Evolutionary conservation across 2,888 invertebrate species (phyloP), one percentile per base, ranked within the genome.

Genomic region (Chrysina gloriosa): DNA sequence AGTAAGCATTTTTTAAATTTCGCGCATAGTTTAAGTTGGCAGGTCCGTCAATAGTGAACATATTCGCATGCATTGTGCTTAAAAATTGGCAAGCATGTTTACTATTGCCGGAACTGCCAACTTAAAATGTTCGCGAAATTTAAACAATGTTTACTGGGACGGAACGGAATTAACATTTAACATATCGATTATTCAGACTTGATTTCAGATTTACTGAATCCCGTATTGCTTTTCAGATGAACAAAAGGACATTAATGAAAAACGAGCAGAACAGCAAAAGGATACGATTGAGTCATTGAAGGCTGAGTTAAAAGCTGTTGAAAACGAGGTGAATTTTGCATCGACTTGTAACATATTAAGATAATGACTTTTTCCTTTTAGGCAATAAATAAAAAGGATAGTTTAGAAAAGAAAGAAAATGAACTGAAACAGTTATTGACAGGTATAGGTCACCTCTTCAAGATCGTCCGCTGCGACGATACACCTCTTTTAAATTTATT

Each of bases 401-500:
- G 29, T 3, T 76, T 77, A 45, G 67, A 67, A 1, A 68, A 75
- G 29, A 76, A 81, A 47, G 83, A 77, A 72, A 76, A 72, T 69
- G 79, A 73, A 68, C 73, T 77, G 68, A 72, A 70, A 21, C 79
- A 77, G 69, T 77, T 87, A 34, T 78, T 86, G 63, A 78, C 78
- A 58, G 87, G 86, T 21, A 85, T 89, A 54, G 84, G 85, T 65
- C 83, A 83, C 3, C 78, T 89, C 69, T 86, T 82, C 82, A 88
- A 88, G 71, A 84, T 89, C 31, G 87, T 92, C 1, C 88, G 89
- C 25, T 93, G 93, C 79, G 89, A 90, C 74, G 89, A 90, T 56
- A 86, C 91, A 1, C 91, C 92, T 0, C 85, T 93, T n/a, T 82
- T 93, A 21, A 87, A 89, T 75, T 85, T 94, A 7, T 81, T 94